Evolutionary conservation across 2,888 invertebrate genomes (phyloP).

Genomic region (Chrysolina oricalcia): DNA sequence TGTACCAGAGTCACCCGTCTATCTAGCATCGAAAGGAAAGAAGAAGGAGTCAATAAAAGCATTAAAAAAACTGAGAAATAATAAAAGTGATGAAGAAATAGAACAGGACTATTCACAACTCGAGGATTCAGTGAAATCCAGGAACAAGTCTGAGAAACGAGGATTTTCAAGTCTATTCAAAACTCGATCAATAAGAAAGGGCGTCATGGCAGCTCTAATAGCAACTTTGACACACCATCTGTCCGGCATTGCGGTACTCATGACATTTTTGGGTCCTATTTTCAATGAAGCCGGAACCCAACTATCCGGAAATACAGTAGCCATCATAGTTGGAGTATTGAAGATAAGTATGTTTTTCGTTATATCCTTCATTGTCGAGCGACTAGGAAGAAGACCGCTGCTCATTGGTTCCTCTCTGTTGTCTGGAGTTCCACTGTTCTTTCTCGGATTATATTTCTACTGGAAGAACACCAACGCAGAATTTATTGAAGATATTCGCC

Average conservation of each 20-base stretch:
- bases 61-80: slow-evolving; percentile 30
- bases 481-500: slow-evolving; percentile 71
- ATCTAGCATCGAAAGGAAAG: slow-evolving; percentile 33
- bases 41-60: slow-evolving; percentile 22
- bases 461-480: slow-evolving; percentile 68
- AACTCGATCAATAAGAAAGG: slow-evolving; percentile 63
- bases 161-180: slow-evolving; percentile 30
- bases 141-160: slow-evolving; percentile 59
- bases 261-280: slow-evolving; percentile 83
- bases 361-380: slow-evolving; percentile 83
- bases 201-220: slow-evolving; percentile 80
- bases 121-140: slow-evolving; percentile 76
- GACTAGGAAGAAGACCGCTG: slow-evolving; percentile 80
- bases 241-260: slow-evolving; percentile 84
- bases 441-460: slow-evolving; percentile 76
- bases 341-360: slow-evolving; percentile 81
- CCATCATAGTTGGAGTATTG: slow-evolving; percentile 84
- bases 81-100: slow-evolving; percentile 4
- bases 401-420: slow-evolving; percentile 70
- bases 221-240: slow-evolving; percentile 88
- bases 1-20: slow-evolving; percentile 55
- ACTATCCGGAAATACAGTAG: slow-evolving; percentile 78
- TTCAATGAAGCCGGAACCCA: slow-evolving; percentile 78
- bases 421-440: slow-evolving; percentile 74
- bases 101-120: slow-evolving; percentile 56